Evolutionary conservation across 2,113 vertebrate species (phyloP).

Genomic region (Abramis brama): DNA sequence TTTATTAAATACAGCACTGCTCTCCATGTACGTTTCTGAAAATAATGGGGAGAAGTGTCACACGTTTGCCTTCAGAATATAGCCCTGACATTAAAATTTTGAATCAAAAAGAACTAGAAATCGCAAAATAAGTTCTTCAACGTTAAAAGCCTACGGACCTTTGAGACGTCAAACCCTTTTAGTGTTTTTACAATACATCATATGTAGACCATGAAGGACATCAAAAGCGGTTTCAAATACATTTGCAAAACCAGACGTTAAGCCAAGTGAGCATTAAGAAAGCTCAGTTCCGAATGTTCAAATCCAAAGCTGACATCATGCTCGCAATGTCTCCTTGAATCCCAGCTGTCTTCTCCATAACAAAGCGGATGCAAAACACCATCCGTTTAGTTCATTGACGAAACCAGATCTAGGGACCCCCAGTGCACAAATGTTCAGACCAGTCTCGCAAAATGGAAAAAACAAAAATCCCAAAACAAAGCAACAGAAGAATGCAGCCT

Average conservation of each 20-base stretch:
- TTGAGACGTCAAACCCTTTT: constrained; percentile 61
- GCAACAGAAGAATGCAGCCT: constrained; percentile 46
- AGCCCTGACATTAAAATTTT: not conserved
- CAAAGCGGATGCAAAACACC: not conserved
- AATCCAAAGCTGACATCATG: constrained; percentile 19
- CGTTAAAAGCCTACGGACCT: not conserved
- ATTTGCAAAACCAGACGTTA: constrained; percentile 48
- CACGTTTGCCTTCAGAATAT: not conserved
- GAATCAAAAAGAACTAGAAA: not conserved
- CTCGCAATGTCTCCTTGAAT: too few species aligned
- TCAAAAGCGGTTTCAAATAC: constrained; percentile 56
- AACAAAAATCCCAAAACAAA: constrained; percentile 56
- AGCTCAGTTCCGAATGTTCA: not conserved
- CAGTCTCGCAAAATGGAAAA: not conserved
- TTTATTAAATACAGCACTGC: not conserved
- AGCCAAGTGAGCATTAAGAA: constrained; percentile 47
- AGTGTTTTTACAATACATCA: constrained; percentile 79
- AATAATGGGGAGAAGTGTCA: not conserved
- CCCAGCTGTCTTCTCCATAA: constrained; percentile 50
- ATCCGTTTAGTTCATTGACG: not conserved
- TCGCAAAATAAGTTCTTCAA: not conserved
- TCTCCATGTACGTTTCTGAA: not conserved
- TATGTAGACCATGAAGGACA: constrained; percentile 72
- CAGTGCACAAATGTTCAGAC: not conserved
- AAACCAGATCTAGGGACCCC: not conserved